Base-by-base conservation (phyloP, 2,113 vertebrate species). In the Noturus placidus region DNA sequence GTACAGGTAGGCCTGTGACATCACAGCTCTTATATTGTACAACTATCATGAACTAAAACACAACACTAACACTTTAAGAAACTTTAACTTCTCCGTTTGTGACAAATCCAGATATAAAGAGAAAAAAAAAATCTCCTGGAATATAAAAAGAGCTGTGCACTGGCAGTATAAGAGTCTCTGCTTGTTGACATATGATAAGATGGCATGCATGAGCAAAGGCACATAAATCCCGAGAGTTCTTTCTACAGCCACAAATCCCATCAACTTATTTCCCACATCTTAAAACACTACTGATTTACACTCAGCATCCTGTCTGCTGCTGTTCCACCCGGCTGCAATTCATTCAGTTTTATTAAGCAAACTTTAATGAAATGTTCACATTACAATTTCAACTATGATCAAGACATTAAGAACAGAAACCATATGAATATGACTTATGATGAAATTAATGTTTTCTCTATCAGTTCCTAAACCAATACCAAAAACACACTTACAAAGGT, bases 251-350 rank as follows among this genome's bases (percentile, higher is more conserved):
- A 80, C 78, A 57, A 35, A 80, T 57, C 54, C 54, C 52, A 22
- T 81, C 52, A 52, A 54, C 54, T 78, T 78, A n/a, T 78, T 78
- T 77, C 30, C 76, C 50, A 54, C 76, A 27, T 78, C 46, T 78
- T 54, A n/a, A 52, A 27, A 46, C 10, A n/a, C 76, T 54, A 4
- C 25, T 54, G 76, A 54, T 78, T 78, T 78, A 78, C 76, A 54
- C 46, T 54, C 50, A 3, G 27, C 42, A 52, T 78, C 25, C 74
- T n/a, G 74, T n/a, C 74, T 52, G 25, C 25, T 78, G n/a, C 38
- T 46, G 9, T 76, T 76, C 72, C 38, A 46, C 10, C 74, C 46
- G 15, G 46, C n/a, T 52, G 42, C 42, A 78, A 7, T 30, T 52
- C 25, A 2, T 52, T 46, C 46, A 52, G 74, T n/a, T 78, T 76